Evolutionary conservation across 2,888 invertebrate genomes (phyloP).

Genomic region (Drosophila nr. medialis): DNA sequence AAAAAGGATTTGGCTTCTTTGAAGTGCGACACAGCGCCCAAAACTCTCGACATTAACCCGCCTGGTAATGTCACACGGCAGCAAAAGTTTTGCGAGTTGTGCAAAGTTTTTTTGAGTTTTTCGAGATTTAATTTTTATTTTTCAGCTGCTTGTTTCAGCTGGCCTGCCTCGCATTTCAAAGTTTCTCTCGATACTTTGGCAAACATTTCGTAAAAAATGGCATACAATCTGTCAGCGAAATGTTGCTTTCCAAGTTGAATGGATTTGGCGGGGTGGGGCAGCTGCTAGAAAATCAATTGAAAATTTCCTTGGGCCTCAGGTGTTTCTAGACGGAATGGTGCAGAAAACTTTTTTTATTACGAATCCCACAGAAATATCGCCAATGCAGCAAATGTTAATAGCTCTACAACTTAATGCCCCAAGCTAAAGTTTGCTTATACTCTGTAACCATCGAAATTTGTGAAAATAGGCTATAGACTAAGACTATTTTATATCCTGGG

Average conservation of each 20-base stretch:
- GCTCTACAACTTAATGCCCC: constrained; percentile 34
- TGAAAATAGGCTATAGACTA: background rate
- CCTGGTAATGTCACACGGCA: constrained; percentile 67
- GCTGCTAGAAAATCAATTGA: constrained; percentile 73
- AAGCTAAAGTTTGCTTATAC: constrained; percentile 39
- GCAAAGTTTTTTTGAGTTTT: constrained; percentile 46
- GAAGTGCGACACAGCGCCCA: constrained; percentile 21
- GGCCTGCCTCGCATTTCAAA: constrained; percentile 63
- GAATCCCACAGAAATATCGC: constrained; percentile 48
- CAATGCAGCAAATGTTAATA: constrained; percentile 62
- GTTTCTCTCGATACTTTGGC: constrained; percentile 73
- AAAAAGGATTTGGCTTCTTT: constrained; percentile 47
- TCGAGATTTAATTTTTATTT: constrained; percentile 24
- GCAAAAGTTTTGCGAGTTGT: constrained; percentile 52
- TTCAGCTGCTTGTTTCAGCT: constrained; percentile 74
- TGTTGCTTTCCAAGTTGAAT: constrained; percentile 46
- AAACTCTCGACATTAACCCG: constrained; percentile 44
- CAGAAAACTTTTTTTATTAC: constrained; percentile 53
- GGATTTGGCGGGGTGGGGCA: constrained; percentile 18
- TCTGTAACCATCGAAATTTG: background rate
- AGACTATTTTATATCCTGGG: background rate
- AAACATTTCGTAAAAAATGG: constrained; percentile 71
- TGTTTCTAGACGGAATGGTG: constrained; percentile 56
- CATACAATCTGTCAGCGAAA: constrained; percentile 78
- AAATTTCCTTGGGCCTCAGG: constrained; percentile 63